A percentile compares a stretch with the other conserved stretches of the same genome.
Evolutionary conservation across 2,888 invertebrate species (phyloP).

Genomic region (Meganola albula): DNA sequence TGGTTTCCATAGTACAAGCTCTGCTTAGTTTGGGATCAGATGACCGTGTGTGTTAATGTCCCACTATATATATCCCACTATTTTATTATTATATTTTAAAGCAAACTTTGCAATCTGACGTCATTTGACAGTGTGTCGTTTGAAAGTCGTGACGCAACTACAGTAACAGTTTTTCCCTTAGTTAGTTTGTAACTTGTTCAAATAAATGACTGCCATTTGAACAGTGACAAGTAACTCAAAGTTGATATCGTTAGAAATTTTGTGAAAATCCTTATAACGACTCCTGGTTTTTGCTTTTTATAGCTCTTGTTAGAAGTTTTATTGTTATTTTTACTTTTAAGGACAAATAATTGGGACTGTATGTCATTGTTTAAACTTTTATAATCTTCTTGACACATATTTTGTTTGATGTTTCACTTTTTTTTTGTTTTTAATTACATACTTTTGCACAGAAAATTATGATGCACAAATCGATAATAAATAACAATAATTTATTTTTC

Average conservation of each 20-base stretch:
- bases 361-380: too few species aligned
- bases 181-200: constrained; percentile 57
- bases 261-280: constrained; percentile 35
- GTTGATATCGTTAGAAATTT: constrained; percentile 49
- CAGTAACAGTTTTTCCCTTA: constrained; percentile 49
- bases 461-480: too few species aligned
- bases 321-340: constrained; percentile 24
- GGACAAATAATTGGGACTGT: constrained; percentile 29
- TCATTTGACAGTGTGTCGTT: constrained; percentile 28
- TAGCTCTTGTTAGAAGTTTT: constrained; percentile 33
- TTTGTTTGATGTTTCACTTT: constrained; percentile 12
- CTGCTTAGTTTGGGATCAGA: too few species aligned
- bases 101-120: background rate
- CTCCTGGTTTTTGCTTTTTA: constrained; percentile 28
- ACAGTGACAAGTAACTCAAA: constrained; percentile 53
- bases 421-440: constrained; percentile 8
- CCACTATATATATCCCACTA: too few species aligned
- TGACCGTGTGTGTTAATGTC: too few species aligned
- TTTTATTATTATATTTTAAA: too few species aligned
- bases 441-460: too few species aligned
- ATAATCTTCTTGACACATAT: too few species aligned
- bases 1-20: too few species aligned
- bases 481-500: too few species aligned
- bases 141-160: constrained; percentile 45
- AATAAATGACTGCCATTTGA: constrained; percentile 60